Evolutionary conservation across 2,113 vertebrate genomes (phyloP), one percentile per base, ranked within the genome.

Genomic region (Corythornis vintsioides): DNA sequence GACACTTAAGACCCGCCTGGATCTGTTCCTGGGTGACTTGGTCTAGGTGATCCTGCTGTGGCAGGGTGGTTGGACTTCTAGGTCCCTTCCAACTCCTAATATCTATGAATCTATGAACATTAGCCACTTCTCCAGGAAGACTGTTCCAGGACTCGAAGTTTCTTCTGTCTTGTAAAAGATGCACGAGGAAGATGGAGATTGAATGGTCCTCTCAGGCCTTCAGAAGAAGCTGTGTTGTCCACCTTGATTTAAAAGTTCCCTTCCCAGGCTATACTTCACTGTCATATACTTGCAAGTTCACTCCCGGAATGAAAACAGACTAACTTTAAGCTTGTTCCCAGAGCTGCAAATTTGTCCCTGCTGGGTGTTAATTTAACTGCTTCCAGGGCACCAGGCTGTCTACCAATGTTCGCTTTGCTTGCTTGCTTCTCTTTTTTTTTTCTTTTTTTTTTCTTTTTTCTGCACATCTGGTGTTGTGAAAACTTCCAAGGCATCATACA

Each of bases 321-420:
- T 89, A 77, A 91, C 66, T 77, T 88, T 70, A 84, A 83, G 84
- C 73, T 95, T 92, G 91, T 92, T 88, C 90, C 70, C 92, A 92
- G 92, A 91, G 87, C 88, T 93, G 77, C 88, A 95, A 92, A 84
- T 94, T 96, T 95, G 92, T 94, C 84, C 95, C 93, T 96, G 95
- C 96, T 96, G 81, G 83, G 91, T 96, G 69, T 90, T 95, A 76
- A 91, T 97, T 95, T 96, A 95, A 94, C 86, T 93, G 96, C 95
- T 96, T 91, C 85, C 77, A 96, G 92, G 96, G 73, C 91, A 96
- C 83, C 96, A 75, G 83, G 92, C 91, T 87, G 84, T 93, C 92
- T 96, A 61, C 82, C 87, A 24, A 85, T 83, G 75, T 89, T 93
- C 71, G 18, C 61, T 64, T 91, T 93, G 76, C 78, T 92, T 76